phyloP scores from a whole-genome alignment of 2,888 invertebrate species.

The Eupithecia exiguata region DNA sequence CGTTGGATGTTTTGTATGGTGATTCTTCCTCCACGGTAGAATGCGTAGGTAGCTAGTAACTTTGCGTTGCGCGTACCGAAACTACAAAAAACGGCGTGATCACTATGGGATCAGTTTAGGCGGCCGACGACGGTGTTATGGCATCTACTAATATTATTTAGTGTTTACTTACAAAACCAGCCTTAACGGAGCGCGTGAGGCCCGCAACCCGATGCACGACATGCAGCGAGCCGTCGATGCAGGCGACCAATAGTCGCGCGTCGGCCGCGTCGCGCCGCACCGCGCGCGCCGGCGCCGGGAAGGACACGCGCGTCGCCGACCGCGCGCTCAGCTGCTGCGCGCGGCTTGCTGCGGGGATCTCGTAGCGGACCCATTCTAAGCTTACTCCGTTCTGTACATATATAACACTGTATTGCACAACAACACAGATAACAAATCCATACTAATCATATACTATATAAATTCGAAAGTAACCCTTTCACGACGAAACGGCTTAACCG shows the following conservation, averaged over 20 bases:
- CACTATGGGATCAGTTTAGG: no score
- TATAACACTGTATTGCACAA: background rate
- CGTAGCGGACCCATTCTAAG: slow-evolving; percentile 88
- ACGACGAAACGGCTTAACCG: no score
- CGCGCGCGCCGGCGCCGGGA: slow-evolving; percentile 79
- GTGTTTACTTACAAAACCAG: slow-evolving; percentile 87
- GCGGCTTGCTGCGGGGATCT: slow-evolving; percentile 86
- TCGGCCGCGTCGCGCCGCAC: slow-evolving; percentile 82
- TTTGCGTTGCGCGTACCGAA: no score
- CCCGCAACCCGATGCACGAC: slow-evolving; percentile 90
- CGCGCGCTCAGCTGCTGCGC: slow-evolving; percentile 74
- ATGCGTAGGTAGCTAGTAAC: no score
- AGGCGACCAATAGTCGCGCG: slow-evolving; percentile 90
- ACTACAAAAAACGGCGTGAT: no score
- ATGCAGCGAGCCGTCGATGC: slow-evolving; percentile 93
- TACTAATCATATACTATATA: no score
- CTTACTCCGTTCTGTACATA: slow-evolving; percentile 66
- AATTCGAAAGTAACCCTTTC: no score
- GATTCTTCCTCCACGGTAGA: no score
- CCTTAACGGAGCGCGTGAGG: slow-evolving; percentile 89
- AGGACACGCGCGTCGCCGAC: slow-evolving; percentile 81
- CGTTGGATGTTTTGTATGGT: no score
- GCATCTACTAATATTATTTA: no score
- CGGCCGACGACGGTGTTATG: no score
- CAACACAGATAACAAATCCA: no score